Conservation (phyloP, 1,140 invertebrate genomes). For the Caenorhabditis inopinata region DNA sequence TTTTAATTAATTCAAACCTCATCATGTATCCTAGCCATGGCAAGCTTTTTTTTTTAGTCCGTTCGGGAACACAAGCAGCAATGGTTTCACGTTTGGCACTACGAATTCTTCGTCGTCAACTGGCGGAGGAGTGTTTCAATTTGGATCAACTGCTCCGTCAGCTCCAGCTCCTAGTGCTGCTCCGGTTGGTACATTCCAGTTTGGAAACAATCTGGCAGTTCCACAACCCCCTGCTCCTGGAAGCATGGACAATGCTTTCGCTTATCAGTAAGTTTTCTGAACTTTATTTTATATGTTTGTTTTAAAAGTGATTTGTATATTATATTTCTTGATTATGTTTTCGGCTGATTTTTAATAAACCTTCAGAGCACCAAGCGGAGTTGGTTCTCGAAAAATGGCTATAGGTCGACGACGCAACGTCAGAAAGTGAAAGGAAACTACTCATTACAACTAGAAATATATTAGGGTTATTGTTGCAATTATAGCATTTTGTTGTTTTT, state of each 20-base stretch:
- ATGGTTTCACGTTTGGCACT: neutral
- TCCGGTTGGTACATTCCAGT: neutral
- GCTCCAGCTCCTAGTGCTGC: neutral
- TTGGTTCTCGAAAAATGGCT: neutral
- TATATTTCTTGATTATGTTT: too few relatives aligned
- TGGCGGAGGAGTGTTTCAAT: neutral
- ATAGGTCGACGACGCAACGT: neutral
- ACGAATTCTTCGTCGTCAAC: neutral
- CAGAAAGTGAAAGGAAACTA: neutral
- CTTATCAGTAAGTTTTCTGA: neutral
- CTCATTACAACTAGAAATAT: neutral
- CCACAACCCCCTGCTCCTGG: neutral
- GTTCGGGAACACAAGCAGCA: neutral
- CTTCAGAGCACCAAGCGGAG: neutral
- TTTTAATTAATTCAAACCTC: too few relatives aligned
- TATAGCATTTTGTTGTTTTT: neutral
- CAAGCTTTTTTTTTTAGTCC: neutral
- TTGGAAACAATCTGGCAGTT: neutral
- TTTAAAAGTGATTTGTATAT: too few relatives aligned
- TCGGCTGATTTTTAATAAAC: too few relatives aligned
- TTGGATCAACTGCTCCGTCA: neutral
- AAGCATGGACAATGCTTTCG: neutral
- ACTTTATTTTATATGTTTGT: too few relatives aligned
- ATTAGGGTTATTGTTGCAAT: neutral
- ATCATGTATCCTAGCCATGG: too few relatives aligned